Conservation (phyloP, 2,888 invertebrate genomes). For the Priocnemis perturbator region DNA sequence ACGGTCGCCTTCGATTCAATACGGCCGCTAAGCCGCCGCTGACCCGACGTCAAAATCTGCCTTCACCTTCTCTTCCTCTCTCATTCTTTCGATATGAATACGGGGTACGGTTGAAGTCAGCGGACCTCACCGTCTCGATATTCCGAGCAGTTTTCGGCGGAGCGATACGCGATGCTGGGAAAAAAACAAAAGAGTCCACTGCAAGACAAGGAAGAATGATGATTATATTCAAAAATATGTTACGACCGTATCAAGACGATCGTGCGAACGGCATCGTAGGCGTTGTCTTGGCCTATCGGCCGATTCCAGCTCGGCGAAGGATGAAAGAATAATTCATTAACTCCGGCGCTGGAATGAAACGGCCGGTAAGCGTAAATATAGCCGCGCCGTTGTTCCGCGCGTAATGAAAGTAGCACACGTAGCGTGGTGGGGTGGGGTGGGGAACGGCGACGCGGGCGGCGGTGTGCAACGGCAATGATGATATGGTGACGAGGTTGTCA, state of each 20-base stretch:
- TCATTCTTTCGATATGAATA: neutral
- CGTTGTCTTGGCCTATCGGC: no score
- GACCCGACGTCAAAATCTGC: constrained; percentile 33
- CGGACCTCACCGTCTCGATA: no score
- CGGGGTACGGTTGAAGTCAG: neutral
- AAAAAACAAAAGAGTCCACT: no score
- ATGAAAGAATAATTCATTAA: constrained; percentile 4
- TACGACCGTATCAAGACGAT: no score
- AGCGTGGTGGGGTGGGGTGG: no score
- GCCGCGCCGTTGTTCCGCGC: constrained; percentile 19
- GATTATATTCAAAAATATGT: no score
- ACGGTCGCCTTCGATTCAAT: constrained; percentile 35
- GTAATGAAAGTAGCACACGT: constrained; percentile 43
- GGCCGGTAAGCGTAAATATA: constrained; percentile 25
- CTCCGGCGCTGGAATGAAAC: constrained; percentile 13
- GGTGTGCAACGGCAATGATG: constrained; percentile 23
- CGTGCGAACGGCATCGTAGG: no score
- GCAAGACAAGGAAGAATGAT: no score
- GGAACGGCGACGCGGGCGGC: constrained; percentile 12
- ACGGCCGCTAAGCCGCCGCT: constrained; percentile 39
- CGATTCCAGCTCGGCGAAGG: no score
- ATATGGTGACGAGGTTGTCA: constrained; percentile 8
- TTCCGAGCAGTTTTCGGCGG: no score
- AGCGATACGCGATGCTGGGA: no score
- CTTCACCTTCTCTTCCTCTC: neutral